phyloP scores from a whole-genome alignment of 2,113 vertebrate species.

The Glaucomys volans region DNA sequence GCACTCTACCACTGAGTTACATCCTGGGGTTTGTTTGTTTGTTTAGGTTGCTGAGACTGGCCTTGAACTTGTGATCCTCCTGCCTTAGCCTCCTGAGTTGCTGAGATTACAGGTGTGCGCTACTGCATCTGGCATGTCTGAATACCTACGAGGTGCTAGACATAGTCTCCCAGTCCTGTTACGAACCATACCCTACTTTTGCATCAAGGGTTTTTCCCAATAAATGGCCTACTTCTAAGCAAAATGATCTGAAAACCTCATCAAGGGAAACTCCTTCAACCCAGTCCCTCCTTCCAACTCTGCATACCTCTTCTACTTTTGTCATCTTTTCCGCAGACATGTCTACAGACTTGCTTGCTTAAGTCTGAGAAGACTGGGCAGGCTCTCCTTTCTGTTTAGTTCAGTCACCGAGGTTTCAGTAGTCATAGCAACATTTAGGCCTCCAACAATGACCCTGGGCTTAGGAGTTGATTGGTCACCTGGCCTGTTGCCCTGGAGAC shows the following conservation, averaged over 20 bases:
- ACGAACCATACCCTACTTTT: background rate
- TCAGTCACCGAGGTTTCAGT: conserved; percentile 69
- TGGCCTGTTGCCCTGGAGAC: conserved; percentile 40
- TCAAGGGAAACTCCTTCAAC: background rate
- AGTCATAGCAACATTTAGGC: conserved; percentile 59
- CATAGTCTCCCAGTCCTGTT: background rate
- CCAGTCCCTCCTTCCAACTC: background rate
- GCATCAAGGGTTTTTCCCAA: background rate
- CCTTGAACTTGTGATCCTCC: too few species aligned
- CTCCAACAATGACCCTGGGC: conserved; percentile 59
- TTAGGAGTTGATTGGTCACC: background rate
- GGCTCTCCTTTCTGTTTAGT: conserved; percentile 68
- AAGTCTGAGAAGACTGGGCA: background rate
- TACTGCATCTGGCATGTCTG: background rate
- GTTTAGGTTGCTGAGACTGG: too few species aligned
- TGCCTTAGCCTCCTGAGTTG: too few species aligned
- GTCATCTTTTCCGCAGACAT: conserved; percentile 54
- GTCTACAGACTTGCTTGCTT: background rate
- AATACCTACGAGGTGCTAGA: background rate
- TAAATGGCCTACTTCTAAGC: background rate
- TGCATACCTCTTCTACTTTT: conserved; percentile 66
- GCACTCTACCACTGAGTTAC: too few species aligned
- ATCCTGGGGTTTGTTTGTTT: too few species aligned
- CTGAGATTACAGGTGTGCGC: too few species aligned
- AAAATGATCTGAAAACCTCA: background rate